Percentiles rank a stretch among this genome's conserved stretches.
phyloP scores from a whole-genome alignment of 37 sponge, comb jelly and placozoan genomes.

The Agelas oroides region DNA sequence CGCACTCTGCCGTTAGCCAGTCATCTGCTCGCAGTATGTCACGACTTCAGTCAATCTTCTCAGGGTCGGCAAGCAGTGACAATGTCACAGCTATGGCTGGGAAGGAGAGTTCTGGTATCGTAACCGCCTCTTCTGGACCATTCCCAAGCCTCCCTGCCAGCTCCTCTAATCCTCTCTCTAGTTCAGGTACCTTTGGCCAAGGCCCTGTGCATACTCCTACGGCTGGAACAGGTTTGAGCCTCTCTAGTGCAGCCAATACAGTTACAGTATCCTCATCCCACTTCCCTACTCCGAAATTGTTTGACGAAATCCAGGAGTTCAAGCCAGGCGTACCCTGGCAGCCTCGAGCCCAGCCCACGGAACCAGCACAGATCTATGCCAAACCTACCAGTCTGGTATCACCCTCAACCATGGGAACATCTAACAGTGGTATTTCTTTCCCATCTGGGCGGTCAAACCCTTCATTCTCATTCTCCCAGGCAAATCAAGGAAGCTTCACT shows the following conservation, averaged over 20 bases:
- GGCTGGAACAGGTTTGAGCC: not conserved
- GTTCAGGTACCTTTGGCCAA: not conserved
- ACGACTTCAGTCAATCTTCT: slow-evolving; percentile 66
- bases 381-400: slow-evolving; percentile 30
- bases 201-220: not conserved
- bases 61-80: slow-evolving; percentile 18
- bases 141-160: not conserved
- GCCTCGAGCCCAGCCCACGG: slow-evolving; percentile 58
- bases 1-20: slow-evolving; percentile 13
- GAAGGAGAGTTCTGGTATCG: not conserved
- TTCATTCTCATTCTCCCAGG: no score
- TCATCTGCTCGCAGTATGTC: slow-evolving; percentile 49
- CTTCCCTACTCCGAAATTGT: slow-evolving; percentile 4
- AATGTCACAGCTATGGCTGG: not conserved
- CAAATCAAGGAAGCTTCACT: no score
- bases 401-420: no score
- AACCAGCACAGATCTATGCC: slow-evolving; percentile 46
- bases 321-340: slow-evolving; percentile 84
- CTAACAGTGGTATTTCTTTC: no score
- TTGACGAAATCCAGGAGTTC: slow-evolving; percentile 77
- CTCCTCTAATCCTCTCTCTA: not conserved
- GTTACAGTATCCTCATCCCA: slow-evolving; percentile 14
- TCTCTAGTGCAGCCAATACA: not conserved
- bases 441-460: no score
- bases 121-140: not conserved